Percentiles rank a stretch among this genome's conserved stretches.
phyloP scores from a whole-genome alignment of 2,113 vertebrate species.

The Chaetops frenatus region DNA sequence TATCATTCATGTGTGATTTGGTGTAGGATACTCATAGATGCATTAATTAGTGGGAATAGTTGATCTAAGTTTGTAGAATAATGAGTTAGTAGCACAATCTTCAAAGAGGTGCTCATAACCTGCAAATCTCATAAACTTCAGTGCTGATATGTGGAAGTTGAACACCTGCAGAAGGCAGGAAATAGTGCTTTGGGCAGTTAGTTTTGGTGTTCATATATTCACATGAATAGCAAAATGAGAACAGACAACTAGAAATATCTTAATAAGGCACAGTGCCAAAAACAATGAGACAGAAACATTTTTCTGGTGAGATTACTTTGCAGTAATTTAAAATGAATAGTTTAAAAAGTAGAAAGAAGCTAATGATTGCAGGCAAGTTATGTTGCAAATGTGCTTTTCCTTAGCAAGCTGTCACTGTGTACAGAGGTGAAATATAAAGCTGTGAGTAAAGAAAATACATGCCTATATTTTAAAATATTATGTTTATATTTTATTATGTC shows the following conservation, averaged over 20 bases:
- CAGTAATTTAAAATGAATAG: constrained; percentile 37
- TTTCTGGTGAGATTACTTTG: background rate
- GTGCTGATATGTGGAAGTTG: background rate
- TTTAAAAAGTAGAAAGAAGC: constrained; percentile 8
- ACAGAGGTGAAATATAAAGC: constrained; percentile 53
- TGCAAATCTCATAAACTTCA: background rate
- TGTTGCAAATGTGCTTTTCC: constrained; percentile 7
- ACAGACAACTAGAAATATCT: background rate
- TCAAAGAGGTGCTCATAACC: background rate
- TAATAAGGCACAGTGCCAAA: background rate
- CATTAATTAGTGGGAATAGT: background rate
- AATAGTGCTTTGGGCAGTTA: background rate
- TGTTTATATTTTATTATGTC: constrained; percentile 63
- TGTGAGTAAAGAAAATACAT: constrained; percentile 38
- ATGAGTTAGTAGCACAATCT: background rate
- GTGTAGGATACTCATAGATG: background rate
- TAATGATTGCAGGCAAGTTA: constrained; percentile 41
- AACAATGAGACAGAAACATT: constrained; percentile 33
- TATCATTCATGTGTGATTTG: background rate
- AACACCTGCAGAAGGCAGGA: constrained; percentile 1
- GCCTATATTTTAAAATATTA: constrained; percentile 66
- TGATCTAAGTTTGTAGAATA: background rate
- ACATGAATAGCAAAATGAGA: constrained; percentile 7
- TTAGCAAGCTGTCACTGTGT: constrained; percentile 16
- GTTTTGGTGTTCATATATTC: background rate